Percentiles rank a stretch among this genome's conserved stretches.
phyloP scores from a whole-genome alignment of 2,797 vertebrate genomes.

The Bradypus variegatus region DNA sequence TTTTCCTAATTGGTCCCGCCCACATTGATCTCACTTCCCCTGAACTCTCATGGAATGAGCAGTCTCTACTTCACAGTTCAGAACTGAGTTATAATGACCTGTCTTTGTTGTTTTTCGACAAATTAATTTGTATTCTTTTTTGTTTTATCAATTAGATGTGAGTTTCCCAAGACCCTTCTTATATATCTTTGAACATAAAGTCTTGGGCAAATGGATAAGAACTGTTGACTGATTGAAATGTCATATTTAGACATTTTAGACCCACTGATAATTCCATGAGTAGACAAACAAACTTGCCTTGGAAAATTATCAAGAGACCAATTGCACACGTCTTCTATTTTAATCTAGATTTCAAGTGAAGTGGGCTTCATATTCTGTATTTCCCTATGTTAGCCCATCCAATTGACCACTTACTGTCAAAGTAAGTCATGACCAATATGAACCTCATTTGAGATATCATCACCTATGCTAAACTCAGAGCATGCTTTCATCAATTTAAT shows the following conservation, averaged over 20 bases:
- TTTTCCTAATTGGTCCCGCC: background rate
- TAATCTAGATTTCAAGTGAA: conserved; percentile 2
- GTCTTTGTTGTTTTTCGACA: background rate
- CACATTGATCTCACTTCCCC: background rate
- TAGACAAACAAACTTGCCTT: too few species aligned
- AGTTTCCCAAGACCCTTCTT: background rate
- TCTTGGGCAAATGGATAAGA: conserved; percentile 3
- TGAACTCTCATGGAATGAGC: background rate
- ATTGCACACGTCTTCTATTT: background rate
- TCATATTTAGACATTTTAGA: background rate
- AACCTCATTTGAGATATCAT: background rate
- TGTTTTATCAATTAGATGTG: conserved; percentile 9
- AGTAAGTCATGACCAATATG: background rate
- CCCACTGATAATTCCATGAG: too few species aligned
- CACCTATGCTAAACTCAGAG: background rate
- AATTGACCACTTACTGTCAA: background rate
- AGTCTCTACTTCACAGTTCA: background rate
- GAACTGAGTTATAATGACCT: conserved; percentile 4
- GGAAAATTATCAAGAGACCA: too few species aligned
- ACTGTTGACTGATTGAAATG: background rate
- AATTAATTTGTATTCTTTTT: background rate
- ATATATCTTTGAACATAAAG: background rate
- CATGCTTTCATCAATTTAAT: background rate
- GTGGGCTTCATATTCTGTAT: background rate
- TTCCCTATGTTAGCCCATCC: background rate